These are phyloP conservation scores for Saccostrea echinata DNA, from an alignment of 1,140 invertebrate genomes.

Conservation along the genomic window DNA sequence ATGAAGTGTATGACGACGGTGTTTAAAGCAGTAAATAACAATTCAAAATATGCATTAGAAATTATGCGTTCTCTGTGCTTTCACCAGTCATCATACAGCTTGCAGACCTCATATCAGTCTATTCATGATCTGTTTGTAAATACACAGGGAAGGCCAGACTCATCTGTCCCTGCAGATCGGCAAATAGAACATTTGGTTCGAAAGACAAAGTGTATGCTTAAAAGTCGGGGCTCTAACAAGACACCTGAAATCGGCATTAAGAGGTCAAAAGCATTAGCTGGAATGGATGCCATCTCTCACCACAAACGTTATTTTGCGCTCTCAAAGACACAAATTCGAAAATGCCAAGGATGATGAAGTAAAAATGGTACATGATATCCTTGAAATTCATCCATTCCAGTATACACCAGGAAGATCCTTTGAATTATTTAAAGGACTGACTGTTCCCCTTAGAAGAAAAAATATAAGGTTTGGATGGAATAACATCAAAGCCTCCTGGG, in stretches of 20 bases:
- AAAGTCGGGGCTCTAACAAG: slow-evolving; percentile 4
- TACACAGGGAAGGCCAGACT: slow-evolving; percentile 5
- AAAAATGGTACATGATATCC: slow-evolving; percentile 24
- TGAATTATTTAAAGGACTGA: neutral
- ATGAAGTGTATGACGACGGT: slow-evolving; percentile 27
- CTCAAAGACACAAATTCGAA: neutral
- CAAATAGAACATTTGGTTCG: slow-evolving; percentile 25
- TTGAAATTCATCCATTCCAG: neutral
- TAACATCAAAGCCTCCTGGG: neutral
- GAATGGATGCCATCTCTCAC: neutral
- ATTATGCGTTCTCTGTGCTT: neutral
- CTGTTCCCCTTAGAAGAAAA: neutral
- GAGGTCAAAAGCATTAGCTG: slow-evolving; percentile 16
- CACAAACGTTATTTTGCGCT: too few species aligned
- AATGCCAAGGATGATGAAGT: neutral
- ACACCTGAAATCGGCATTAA: neutral
- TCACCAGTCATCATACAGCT: slow-evolving; percentile 32
- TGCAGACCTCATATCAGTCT: neutral
- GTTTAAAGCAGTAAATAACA: neutral
- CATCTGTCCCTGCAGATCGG: slow-evolving; percentile 22
- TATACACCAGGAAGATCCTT: neutral
- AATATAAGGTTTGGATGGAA: neutral
- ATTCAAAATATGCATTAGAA: slow-evolving; percentile 42
- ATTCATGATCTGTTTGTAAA: slow-evolving; percentile 41
- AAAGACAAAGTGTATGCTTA: slow-evolving; percentile 27